Evolutionary conservation across 2,888 invertebrate genomes (phyloP).

Genomic region (Metellina segmentata): DNA sequence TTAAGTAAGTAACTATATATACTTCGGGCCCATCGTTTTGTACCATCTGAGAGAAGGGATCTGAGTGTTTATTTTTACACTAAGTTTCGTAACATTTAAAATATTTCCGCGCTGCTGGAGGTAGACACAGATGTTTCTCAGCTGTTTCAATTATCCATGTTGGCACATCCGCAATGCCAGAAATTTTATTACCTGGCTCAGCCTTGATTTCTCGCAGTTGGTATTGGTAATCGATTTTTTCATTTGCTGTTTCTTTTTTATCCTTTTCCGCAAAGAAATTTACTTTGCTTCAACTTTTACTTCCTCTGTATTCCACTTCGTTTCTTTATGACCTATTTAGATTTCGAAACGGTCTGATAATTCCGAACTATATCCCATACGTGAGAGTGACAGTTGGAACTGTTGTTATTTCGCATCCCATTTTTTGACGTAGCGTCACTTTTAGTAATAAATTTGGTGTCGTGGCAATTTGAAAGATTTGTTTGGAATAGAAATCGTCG

Average conservation of each 20-base stretch:
- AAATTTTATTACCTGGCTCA: constrained; percentile 64
- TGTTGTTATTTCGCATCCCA: constrained; percentile 55
- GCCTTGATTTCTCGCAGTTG: constrained; percentile 55
- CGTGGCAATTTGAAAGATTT: constrained; percentile 53
- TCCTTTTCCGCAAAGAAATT: neutral
- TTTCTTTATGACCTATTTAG: constrained; percentile 73
- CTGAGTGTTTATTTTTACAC: constrained; percentile 9
- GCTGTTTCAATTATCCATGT: constrained; percentile 75
- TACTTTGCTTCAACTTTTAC: constrained; percentile 55
- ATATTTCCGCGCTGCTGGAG: constrained; percentile 46
- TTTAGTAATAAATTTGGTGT: constrained; percentile 42
- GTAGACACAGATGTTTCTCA: constrained; percentile 67
- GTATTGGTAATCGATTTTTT: constrained; percentile 22
- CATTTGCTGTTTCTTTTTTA: neutral
- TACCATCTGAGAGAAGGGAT: neutral
- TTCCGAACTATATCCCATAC: constrained; percentile 59
- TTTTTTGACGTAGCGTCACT: constrained; percentile 48
- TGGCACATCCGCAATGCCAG: constrained; percentile 73
- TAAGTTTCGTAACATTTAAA: constrained; percentile 15
- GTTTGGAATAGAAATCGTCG: neutral
- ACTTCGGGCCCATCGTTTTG: neutral
- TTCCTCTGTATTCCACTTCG: constrained; percentile 24
- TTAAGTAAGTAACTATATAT: constrained; percentile 30
- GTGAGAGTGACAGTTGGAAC: constrained; percentile 68
- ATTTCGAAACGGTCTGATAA: constrained; percentile 75